Evolutionary conservation across 2,113 vertebrate genomes (phyloP).

Genomic region (Tapirus terrestris): DNA sequence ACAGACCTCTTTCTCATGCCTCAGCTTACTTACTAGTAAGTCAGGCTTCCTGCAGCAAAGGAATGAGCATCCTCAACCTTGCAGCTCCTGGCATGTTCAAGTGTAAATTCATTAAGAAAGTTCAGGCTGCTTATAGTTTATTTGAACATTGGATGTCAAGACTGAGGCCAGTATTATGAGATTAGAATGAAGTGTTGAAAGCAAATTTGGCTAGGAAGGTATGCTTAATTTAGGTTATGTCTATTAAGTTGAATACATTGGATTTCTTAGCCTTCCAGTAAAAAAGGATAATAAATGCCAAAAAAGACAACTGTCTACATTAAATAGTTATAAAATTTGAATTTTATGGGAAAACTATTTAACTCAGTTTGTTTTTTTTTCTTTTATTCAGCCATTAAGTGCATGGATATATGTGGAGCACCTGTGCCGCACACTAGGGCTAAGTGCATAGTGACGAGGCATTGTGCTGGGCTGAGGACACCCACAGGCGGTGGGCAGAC

Average conservation of each 20-base stretch:
- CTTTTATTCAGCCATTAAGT: conserved; percentile 9
- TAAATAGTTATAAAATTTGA: not conserved
- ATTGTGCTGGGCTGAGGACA: not conserved
- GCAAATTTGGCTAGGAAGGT: not conserved
- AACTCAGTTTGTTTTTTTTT: not conserved
- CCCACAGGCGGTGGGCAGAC: too few species aligned
- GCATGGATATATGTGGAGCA: not conserved
- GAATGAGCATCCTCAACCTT: not conserved
- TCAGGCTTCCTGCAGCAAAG: not conserved
- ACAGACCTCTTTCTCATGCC: not conserved
- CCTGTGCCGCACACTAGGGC: not conserved
- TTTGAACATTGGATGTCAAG: not conserved
- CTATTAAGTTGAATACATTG: not conserved
- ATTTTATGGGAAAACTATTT: conserved; percentile 2
- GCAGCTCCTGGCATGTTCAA: not conserved
- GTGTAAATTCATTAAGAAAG: conserved; percentile 16
- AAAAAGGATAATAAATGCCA: not conserved
- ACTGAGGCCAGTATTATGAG: not conserved
- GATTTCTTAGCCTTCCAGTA: not conserved
- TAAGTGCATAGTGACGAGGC: not conserved
- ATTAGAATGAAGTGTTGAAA: not conserved
- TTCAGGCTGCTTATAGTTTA: conserved; percentile 10
- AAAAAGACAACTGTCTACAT: not conserved
- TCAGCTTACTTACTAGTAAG: not conserved
- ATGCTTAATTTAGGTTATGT: not conserved